Evolutionary conservation across 2,888 invertebrate genomes (phyloP).

Genomic region (Drosophila merina): DNA sequence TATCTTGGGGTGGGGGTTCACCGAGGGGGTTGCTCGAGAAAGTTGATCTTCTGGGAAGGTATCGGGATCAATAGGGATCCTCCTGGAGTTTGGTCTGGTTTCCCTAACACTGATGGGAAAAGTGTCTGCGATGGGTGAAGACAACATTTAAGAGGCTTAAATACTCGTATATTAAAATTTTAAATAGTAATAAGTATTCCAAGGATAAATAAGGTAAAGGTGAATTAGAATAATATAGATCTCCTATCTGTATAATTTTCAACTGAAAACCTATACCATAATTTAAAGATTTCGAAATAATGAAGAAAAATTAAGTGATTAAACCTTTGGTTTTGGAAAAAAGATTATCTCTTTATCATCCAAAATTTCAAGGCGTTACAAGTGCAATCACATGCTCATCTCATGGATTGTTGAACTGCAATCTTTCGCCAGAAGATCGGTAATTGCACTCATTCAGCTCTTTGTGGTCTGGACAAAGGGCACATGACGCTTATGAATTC

Average conservation of each 20-base stretch:
- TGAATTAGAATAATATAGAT: neutral
- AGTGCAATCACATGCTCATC: constrained; percentile 47
- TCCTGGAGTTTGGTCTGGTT: neutral
- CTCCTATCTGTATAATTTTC: constrained; percentile 6
- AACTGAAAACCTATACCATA: constrained; percentile 3
- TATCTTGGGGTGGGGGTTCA: constrained; percentile 28
- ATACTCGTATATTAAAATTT: neutral
- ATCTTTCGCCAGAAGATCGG: constrained; percentile 64
- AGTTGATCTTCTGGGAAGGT: constrained; percentile 43
- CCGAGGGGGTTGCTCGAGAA: constrained; percentile 32
- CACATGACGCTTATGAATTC: constrained; percentile 46
- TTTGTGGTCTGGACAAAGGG: constrained; percentile 64
- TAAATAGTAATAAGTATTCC: neutral
- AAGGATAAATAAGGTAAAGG: neutral
- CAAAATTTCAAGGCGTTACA: constrained; percentile 27
- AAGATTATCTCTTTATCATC: neutral
- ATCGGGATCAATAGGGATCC: constrained; percentile 23
- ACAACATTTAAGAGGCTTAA: neutral
- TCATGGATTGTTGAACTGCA: constrained; percentile 37
- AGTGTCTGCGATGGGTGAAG: neutral
- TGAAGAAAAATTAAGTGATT: constrained; percentile 23
- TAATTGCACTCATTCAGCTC: constrained; percentile 65
- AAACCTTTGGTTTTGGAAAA: neutral
- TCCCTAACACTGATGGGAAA: constrained; percentile 15
- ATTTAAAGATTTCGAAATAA: neutral